phyloP scores from a whole-genome alignment of 2,113 vertebrate species.

The Cnemophilus loriae region DNA sequence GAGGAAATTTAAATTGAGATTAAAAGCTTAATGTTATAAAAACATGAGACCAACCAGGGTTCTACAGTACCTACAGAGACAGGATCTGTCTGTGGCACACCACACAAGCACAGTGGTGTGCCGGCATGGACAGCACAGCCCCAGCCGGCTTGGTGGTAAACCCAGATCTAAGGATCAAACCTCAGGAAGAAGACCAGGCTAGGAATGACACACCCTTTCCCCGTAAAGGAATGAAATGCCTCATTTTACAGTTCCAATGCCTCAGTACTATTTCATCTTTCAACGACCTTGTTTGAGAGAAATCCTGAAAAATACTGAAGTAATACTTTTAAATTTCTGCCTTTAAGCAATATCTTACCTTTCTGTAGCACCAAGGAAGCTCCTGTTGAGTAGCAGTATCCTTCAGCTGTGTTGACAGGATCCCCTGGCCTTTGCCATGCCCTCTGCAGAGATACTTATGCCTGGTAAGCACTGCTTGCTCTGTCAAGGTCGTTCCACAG shows the following conservation, averaged over 20 bases:
- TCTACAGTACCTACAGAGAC: not conserved
- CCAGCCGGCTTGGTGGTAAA: not conserved
- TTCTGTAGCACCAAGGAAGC: not conserved
- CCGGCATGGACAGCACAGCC: accelerated
- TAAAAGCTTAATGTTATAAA: not conserved
- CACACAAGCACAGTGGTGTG: accelerated
- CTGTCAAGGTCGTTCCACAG: not conserved
- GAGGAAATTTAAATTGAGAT: not conserved
- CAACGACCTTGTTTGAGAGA: not conserved
- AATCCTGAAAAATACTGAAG: not conserved
- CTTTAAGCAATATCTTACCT: not conserved
- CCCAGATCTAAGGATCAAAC: not conserved
- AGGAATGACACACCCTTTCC: not conserved
- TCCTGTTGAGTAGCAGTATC: not conserved
- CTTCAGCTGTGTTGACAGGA: conserved; percentile 39
- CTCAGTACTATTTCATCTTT: not conserved
- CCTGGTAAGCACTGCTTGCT: conserved; percentile 49
- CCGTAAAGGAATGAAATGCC: not conserved
- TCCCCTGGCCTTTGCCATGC: conserved; percentile 11
- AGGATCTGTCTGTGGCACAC: not conserved
- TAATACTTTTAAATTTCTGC: not conserved
- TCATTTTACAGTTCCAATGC: not conserved
- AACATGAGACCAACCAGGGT: not conserved
- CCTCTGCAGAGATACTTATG: conserved; percentile 33
- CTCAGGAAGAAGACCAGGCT: not conserved